These are phyloP conservation scores for Heterochromis multidens DNA, from an alignment of 2,113 vertebrate species.

Conservation along the genomic window DNA sequence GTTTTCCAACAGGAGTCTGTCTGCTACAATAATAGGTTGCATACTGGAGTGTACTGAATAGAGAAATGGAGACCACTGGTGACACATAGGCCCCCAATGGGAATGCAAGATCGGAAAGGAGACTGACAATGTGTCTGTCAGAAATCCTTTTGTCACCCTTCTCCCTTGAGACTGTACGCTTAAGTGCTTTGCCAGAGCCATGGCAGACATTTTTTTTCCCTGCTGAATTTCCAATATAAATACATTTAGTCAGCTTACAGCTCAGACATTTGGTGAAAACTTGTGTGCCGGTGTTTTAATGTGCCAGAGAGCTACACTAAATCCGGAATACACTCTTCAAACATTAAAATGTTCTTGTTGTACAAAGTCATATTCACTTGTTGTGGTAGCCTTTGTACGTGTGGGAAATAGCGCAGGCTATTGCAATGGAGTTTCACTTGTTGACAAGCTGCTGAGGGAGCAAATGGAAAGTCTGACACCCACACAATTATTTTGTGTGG, in stretches of 20 bases:
- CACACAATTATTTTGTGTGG: not conserved
- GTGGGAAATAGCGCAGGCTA: not conserved
- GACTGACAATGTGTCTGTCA: constrained; percentile 49
- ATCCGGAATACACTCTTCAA: not conserved
- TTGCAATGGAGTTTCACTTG: constrained; percentile 24
- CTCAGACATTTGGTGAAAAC: not conserved
- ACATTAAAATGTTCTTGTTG: not conserved
- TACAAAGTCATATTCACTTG: not conserved
- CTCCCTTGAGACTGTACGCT: constrained; percentile 16
- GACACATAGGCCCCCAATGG: constrained; percentile 7
- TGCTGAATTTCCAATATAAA: constrained; percentile 1
- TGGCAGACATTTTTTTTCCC: not conserved
- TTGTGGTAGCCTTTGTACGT: not conserved
- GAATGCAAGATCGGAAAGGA: not conserved
- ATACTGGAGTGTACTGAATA: not conserved
- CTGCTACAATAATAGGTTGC: not conserved
- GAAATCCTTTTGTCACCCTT: constrained; percentile 59
- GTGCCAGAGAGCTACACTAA: not conserved
- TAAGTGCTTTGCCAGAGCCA: constrained; percentile 33
- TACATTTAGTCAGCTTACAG: not conserved
- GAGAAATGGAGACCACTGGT: constrained; percentile 5
- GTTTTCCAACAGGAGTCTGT: not conserved
- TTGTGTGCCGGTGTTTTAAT: not conserved
- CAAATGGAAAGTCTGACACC: constrained; percentile 11
- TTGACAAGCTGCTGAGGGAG: constrained; percentile 32